phyloP scores from a whole-genome alignment of 2,888 invertebrate species.

The Limnephilus marmoratus region DNA sequence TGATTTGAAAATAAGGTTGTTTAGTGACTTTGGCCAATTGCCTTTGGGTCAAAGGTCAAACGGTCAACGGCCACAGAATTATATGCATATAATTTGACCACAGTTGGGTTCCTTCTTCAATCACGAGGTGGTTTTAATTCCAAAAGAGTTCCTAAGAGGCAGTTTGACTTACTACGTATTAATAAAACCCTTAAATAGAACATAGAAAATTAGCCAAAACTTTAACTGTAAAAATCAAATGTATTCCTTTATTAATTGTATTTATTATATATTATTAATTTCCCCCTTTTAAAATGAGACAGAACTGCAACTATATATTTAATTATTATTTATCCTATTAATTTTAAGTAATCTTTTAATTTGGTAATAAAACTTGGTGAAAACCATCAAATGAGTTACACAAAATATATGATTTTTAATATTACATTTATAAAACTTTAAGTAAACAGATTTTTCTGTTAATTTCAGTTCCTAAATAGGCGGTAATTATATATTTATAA shows the following conservation, averaged over 20 bases:
- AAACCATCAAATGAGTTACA: background rate
- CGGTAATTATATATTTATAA: constrained; percentile 50
- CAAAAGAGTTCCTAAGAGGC: constrained; percentile 50
- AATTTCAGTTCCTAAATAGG: constrained; percentile 52
- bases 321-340: background rate
- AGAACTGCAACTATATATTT: constrained; percentile 27
- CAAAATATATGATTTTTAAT: background rate
- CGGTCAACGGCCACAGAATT: background rate
- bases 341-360: background rate
- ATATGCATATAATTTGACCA: background rate
- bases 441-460: constrained; percentile 37
- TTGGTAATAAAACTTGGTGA: background rate
- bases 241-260: constrained; percentile 26
- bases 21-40: background rate
- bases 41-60: background rate
- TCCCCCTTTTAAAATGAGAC: constrained; percentile 14
- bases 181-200: constrained; percentile 27
- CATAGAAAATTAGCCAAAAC: constrained; percentile 44
- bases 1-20: background rate
- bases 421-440: background rate
- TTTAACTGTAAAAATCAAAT: constrained; percentile 17
- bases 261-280: constrained; percentile 3
- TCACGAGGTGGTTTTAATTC: constrained; percentile 47
- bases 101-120: constrained; percentile 21
- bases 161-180: constrained; percentile 37